Evolutionary conservation across 2,888 invertebrate species (phyloP), one percentile per base, ranked within the genome.

Genomic region (Philhelius pedissequus): DNA sequence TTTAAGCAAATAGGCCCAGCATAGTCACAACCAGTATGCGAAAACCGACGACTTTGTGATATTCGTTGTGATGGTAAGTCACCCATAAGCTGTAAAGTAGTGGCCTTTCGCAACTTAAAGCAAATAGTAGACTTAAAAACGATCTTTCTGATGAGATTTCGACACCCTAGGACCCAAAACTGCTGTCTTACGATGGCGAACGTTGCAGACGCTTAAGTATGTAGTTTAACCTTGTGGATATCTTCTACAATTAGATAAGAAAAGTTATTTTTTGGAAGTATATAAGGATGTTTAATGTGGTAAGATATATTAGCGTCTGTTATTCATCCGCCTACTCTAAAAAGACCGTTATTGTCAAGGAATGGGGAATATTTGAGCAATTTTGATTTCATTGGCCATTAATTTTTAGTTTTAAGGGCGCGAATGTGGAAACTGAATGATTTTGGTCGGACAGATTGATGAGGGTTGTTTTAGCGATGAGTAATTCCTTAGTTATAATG

Each of bases 11-110:
- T 13, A 5, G 77, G 77, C 2, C 70, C 73, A 7, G 54, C 77
- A n/a, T 74, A 78, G 38, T 78, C 62, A 5, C 68, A 27, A 7
- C 69, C 62, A 25, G 68, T 66, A 38, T 76, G 56, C 7, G 58
- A 13, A 22, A 82, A 82, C 13, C 50, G 20, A 11, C 64, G 43
- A 50, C 38, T 30, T 1, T 68, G n/a, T 38, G 38, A 20, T 11
- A 76, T 52, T 15, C 76, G 50, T 13, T 25, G 40, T 18, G 50
- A 30, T n/a, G 74, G 74, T 9, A 79, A 58, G 8, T 75, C 25
- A 43, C 68, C 76, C 76, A 82, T 82, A 8, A 82, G 22, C 54
- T 66, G 81, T 6, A 48, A 15, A 11, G 54, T 15, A 32, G 60
- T 50, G 20, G 40, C 32, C 9, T 60, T 71, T 0, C 74, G 40